Evolutionary conservation across 1,140 invertebrate species (phyloP).

Genomic region (Lepidurus packardi): DNA sequence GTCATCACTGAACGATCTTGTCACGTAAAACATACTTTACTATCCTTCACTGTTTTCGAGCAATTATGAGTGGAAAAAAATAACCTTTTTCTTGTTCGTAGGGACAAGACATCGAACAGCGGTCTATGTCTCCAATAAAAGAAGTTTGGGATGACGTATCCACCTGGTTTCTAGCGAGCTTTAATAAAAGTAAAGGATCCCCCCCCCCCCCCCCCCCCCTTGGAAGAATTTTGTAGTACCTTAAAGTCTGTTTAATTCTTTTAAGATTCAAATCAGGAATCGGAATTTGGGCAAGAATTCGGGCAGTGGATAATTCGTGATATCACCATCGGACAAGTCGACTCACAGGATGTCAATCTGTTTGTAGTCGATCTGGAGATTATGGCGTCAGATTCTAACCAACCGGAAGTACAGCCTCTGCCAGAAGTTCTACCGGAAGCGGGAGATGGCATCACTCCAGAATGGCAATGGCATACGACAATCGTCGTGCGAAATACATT

Average conservation of each 20-base stretch:
- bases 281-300: neutral
- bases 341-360: neutral
- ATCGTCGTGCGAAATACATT: neutral
- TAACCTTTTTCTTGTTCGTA: neutral
- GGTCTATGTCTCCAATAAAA: neutral
- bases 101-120: neutral
- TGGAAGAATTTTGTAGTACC: too few relatives aligned
- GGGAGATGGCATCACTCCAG: neutral
- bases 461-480: neutral
- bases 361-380: neutral
- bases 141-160: neutral
- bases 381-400: neutral
- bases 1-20: neutral
- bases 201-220: too few relatives aligned
- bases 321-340: neutral
- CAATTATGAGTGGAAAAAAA: neutral
- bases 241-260: neutral
- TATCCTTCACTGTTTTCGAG: neutral
- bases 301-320: neutral
- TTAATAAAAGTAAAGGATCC: too few relatives aligned
- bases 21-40: neutral
- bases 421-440: neutral
- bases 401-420: neutral
- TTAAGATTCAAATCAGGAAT: neutral
- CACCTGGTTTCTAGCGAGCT: neutral